These are phyloP conservation scores for Antitype chi DNA, from an alignment of 2,888 invertebrate genomes.

Conservation along the genomic window DNA sequence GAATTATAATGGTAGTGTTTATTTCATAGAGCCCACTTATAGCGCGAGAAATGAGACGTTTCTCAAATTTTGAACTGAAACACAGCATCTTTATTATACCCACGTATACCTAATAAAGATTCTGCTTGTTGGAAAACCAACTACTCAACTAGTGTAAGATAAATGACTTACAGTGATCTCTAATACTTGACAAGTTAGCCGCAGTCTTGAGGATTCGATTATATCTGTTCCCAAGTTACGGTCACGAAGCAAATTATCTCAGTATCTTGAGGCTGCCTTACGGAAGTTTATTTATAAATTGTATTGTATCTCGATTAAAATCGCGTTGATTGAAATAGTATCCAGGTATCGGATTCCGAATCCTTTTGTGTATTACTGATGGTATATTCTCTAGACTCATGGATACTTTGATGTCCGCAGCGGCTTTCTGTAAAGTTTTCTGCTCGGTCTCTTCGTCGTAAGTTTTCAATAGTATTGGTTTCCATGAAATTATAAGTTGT, in stretches of 20 bases:
- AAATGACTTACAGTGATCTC: conserved; percentile 14
- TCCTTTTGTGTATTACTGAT: conserved; percentile 39
- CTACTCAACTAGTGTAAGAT: background rate
- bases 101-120: background rate
- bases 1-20: conserved; percentile 40
- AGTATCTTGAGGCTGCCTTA: conserved; percentile 42
- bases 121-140: background rate
- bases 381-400: conserved; percentile 11
- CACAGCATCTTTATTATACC: no score
- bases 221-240: conserved; percentile 51
- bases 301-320: conserved; percentile 49
- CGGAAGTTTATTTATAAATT: conserved; percentile 57
- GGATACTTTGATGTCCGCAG: conserved; percentile 8
- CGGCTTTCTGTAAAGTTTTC: background rate
- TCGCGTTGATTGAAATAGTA: conserved; percentile 55
- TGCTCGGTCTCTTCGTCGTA: background rate
- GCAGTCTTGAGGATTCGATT: conserved; percentile 41
- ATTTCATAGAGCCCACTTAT: conserved; percentile 15
- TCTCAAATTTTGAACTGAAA: background rate
- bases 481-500: background rate
- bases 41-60: background rate
- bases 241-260: conserved; percentile 60
- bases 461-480: background rate
- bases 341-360: conserved; percentile 28
- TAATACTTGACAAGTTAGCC: conserved; percentile 37